These are phyloP conservation scores for Stigmatopora nigra DNA, from an alignment of 2,113 vertebrate species.

Conservation along the genomic window DNA sequence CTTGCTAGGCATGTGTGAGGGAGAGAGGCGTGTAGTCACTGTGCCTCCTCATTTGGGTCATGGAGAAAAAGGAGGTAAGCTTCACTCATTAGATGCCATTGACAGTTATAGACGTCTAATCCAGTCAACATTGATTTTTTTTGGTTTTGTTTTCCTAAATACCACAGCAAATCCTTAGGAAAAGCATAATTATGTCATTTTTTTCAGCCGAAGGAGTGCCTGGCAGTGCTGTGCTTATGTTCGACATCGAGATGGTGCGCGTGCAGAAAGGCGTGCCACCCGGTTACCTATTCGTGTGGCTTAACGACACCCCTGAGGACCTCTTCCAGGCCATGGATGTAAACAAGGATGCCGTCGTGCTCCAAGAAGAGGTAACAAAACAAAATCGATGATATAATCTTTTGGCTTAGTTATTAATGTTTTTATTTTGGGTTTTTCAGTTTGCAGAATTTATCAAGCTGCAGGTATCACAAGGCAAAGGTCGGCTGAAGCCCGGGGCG, in stretches of 20 bases:
- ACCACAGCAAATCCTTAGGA: too few species aligned
- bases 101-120: background rate
- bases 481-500: constrained; percentile 80
- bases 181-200: background rate
- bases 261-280: constrained; percentile 82
- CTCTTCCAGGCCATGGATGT: constrained; percentile 81
- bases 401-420: background rate
- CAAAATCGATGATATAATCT: too few species aligned
- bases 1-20: constrained; percentile 82
- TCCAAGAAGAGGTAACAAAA: constrained; percentile 73
- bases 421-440: constrained; percentile 50
- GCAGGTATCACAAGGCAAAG: constrained; percentile 82
- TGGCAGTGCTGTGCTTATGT: constrained; percentile 84
- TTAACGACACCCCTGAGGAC: constrained; percentile 69
- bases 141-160: too few species aligned
- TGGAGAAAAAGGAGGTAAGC: constrained; percentile 85
- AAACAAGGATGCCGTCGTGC: constrained; percentile 79
- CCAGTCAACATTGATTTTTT: too few species aligned
- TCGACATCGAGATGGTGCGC: constrained; percentile 83
- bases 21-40: constrained; percentile 78
- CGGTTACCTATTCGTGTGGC: constrained; percentile 94
- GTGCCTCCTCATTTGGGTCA: constrained; percentile 90
- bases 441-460: constrained; percentile 86
- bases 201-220: constrained; percentile 80
- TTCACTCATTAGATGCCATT: too few species aligned